Conservation (phyloP, 2,888 invertebrate genomes). For the Rhagonycha lutea region DNA sequence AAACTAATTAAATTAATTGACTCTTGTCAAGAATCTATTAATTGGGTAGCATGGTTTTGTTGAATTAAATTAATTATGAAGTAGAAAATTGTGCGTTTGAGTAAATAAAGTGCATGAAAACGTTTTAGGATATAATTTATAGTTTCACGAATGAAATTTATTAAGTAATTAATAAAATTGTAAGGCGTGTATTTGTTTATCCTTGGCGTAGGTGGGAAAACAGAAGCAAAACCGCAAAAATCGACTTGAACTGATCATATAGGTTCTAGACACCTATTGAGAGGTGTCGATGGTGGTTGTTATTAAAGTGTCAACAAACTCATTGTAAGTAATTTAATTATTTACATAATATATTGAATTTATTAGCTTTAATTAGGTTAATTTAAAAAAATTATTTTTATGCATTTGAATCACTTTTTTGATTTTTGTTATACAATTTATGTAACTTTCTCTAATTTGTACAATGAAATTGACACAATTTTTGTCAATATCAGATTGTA, state of each 20-base stretch:
- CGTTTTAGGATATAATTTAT: background rate
- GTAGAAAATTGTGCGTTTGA: background rate
- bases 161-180: conserved; percentile 5
- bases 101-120: background rate
- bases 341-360: background rate
- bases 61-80: background rate
- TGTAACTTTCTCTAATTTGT: background rate
- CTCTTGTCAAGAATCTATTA: background rate
- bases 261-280: conserved; percentile 10
- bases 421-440: background rate
- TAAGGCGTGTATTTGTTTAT: conserved; percentile 14
- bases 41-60: background rate
- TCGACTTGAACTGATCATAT: conserved; percentile 17
- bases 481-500: background rate
- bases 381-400: background rate
- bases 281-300: conserved; percentile 5
- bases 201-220: conserved; percentile 20
- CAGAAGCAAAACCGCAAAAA: conserved; percentile 12
- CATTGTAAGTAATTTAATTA: background rate
- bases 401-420: background rate
- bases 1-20: background rate
- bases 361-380: background rate
- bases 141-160: background rate
- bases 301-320: background rate
- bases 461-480: background rate